Conservation (phyloP, 2,888 invertebrate genomes). For the Exocentrus adspersus region DNA sequence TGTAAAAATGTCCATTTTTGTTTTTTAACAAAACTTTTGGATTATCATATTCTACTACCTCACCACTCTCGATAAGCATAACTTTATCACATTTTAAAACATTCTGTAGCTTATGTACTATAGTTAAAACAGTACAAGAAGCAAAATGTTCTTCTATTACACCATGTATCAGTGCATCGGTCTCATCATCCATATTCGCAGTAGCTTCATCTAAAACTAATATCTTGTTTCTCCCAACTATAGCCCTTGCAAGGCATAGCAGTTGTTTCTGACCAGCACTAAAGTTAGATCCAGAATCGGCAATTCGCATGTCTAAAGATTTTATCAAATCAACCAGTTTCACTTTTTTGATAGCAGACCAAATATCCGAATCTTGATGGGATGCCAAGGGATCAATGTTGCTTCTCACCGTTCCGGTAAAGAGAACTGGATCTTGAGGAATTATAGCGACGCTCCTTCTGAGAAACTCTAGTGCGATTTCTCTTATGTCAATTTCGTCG, state of each 20-base stretch:
- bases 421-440: slow-evolving; percentile 85
- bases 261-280: slow-evolving; percentile 71
- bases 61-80: slow-evolving; percentile 83
- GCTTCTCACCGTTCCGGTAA: slow-evolving; percentile 72
- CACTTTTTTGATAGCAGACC: slow-evolving; percentile 56
- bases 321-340: slow-evolving; percentile 64
- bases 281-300: slow-evolving; percentile 53
- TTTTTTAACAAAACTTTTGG: slow-evolving; percentile 74
- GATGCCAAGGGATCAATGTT: slow-evolving; percentile 49
- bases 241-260: slow-evolving; percentile 74
- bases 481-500: slow-evolving; percentile 73
- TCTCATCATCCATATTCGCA: slow-evolving; percentile 84
- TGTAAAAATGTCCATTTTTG: slow-evolving; percentile 70
- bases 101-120: slow-evolving; percentile 85
- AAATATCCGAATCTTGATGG: slow-evolving; percentile 47
- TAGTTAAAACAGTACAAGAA: slow-evolving; percentile 82
- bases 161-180: slow-evolving; percentile 78
- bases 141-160: slow-evolving; percentile 79
- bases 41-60: slow-evolving; percentile 78
- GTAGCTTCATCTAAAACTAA: slow-evolving; percentile 76
- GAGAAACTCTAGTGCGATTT: slow-evolving; percentile 42
- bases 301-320: slow-evolving; percentile 64
- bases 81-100: slow-evolving; percentile 87
- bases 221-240: slow-evolving; percentile 62
- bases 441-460: slow-evolving; percentile 82